Base-by-base conservation (phyloP, 2,888 invertebrate genomes). In the Aspidiotus destructor region DNA sequence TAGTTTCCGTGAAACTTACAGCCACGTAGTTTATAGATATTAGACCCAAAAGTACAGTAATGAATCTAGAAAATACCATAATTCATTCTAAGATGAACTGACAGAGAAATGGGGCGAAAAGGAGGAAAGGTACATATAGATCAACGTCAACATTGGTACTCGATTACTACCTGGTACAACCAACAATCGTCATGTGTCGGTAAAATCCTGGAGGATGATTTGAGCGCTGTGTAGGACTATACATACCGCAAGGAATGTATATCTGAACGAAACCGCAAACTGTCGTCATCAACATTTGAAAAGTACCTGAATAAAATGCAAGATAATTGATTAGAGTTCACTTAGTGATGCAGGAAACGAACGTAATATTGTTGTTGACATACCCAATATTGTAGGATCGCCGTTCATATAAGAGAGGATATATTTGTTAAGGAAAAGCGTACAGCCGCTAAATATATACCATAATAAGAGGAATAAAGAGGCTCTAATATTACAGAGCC, bases 1-100 rank as follows among this genome's bases (percentile, higher is more conserved):
- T 86, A 13, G 88, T 88, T 77, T 88, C 88, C 60, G 88, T 88
- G 76, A 89, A 89, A 77, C 87, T 88, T 69, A 88, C 87, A 70
- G 88, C 86, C 70, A 88, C 87, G 77, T 85, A 88, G 79, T 87
- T 86, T 68, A 89, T 79, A 9, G 88, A 86, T 65, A 88, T 81
- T 73, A 88, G 78, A 68, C 88, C 88, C 74, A 88, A 77, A 70
- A 88, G 83, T 64, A 89, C 86, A 8, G 88, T 88, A 61, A 83
- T 80, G 77, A 88, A 87, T 75, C 86, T 85, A 78, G 64, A 71
- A 71, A 28, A 28, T 28, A 28, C 28, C 28, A 28, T 28, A 28
- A 1, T 28, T 28, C 5, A 28, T 28, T 5, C 2, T 28, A 5
- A 28, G 28, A 28, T 28, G 28, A 28, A 28, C 28, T 3, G 28